A percentile compares a stretch with the other conserved stretches of the same genome.
These are phyloP conservation scores for Sebastes cheni DNA, from an alignment of 2,797 vertebrate genomes.

Conservation along the genomic window DNA sequence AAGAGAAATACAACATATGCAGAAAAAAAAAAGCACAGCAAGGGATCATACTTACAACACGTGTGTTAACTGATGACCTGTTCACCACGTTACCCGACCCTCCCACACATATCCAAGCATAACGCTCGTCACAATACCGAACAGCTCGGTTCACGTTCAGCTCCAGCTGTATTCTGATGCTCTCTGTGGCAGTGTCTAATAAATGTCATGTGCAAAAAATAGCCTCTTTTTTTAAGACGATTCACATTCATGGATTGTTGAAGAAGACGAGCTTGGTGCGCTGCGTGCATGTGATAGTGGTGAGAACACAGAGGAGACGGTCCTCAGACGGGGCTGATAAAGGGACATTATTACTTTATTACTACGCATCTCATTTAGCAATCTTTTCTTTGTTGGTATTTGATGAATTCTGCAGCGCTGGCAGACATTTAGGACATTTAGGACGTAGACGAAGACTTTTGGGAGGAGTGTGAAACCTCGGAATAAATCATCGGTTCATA, in stretches of 20 bases:
- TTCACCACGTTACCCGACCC: not conserved
- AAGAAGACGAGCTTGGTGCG: conserved; percentile 23
- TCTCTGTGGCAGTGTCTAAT: conserved; percentile 73
- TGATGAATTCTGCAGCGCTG: too few relatives aligned
- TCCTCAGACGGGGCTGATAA: too few relatives aligned
- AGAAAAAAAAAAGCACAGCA: conserved; percentile 5
- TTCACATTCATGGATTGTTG: conserved; percentile 81
- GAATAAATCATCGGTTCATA: too few relatives aligned
- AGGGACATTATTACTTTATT: too few relatives aligned
- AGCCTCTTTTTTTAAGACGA: conserved; percentile 33
- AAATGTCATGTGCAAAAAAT: conserved; percentile 71
- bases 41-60: conserved; percentile 38
- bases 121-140: conserved; percentile 41
- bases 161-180: conserved; percentile 57
- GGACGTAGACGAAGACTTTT: too few relatives aligned
- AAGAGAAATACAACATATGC: conserved; percentile 27
- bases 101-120: not conserved
- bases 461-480: too few relatives aligned
- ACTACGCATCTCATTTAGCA: too few relatives aligned
- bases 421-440: too few relatives aligned
- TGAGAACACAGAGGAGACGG: not conserved
- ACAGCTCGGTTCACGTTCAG: conserved; percentile 46
- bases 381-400: too few relatives aligned
- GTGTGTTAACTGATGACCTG: conserved; percentile 11
- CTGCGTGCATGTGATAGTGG: conserved; percentile 20